These are phyloP conservation scores for Scomberomorus guttatus DNA, from an alignment of 2,797 vertebrate species.

Conservation along the genomic window DNA sequence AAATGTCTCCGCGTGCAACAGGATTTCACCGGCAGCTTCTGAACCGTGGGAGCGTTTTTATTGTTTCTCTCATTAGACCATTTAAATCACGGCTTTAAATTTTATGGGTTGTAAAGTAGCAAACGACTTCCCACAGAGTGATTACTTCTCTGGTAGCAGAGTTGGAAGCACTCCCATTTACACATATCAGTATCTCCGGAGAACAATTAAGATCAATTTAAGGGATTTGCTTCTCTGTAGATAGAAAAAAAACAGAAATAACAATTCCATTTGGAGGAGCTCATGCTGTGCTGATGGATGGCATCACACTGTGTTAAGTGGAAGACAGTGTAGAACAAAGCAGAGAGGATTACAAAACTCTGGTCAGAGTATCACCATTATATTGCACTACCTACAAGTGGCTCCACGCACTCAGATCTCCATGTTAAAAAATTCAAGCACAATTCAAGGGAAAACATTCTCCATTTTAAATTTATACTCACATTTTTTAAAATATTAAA, in stretches of 20 bases:
- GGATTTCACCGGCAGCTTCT: constrained; percentile 44
- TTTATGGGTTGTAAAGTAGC: constrained; percentile 42
- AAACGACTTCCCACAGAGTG: constrained; percentile 41
- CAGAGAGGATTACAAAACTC: constrained; percentile 41
- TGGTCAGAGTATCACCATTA: constrained; percentile 23
- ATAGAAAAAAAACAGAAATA: not conserved
- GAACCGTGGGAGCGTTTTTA: constrained; percentile 39
- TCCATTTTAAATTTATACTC: not conserved
- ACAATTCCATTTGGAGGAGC: constrained; percentile 25
- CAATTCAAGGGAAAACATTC: not conserved
- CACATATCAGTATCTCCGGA: constrained; percentile 30
- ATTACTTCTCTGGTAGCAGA: constrained; percentile 31
- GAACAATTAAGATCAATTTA: constrained; percentile 43
- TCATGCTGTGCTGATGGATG: constrained; percentile 27
- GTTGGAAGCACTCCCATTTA: constrained; percentile 36
- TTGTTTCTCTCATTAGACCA: not conserved
- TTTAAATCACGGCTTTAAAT: constrained; percentile 40
- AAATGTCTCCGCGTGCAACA: constrained; percentile 45
- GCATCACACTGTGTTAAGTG: constrained; percentile 13
- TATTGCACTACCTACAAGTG: constrained; percentile 2
- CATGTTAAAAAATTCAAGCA: not conserved
- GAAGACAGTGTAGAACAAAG: constrained; percentile 4
- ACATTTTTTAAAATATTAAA: not conserved
- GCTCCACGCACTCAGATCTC: not conserved
- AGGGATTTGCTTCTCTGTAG: constrained; percentile 26